Conservation (phyloP, 2,797 vertebrate genomes). For the Propithecus perrieri region DNA sequence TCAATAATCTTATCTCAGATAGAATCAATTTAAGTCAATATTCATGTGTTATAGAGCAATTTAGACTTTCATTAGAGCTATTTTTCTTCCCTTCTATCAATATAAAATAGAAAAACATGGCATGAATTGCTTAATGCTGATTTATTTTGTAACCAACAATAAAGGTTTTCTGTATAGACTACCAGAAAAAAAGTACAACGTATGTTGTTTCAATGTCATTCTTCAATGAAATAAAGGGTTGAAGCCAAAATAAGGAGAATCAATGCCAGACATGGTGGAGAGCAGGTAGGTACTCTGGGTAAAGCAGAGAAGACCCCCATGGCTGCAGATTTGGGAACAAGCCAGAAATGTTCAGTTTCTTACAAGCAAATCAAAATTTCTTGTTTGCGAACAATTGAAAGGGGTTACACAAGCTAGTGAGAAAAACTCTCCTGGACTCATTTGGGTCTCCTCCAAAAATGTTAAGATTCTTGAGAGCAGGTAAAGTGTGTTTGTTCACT, state of each 20-base stretch:
- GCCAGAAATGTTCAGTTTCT: background rate
- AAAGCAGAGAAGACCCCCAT: background rate
- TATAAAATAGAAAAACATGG: background rate
- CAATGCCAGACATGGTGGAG: background rate
- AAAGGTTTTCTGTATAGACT: background rate
- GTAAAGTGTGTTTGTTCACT: background rate
- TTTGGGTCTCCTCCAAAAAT: background rate
- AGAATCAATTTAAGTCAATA: background rate
- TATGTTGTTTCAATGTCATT: background rate
- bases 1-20: background rate
- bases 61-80: background rate
- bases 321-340: background rate
- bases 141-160: background rate
- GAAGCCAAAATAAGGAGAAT: background rate
- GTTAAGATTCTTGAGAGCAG: background rate
- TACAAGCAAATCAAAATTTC: background rate
- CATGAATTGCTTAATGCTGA: background rate
- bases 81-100: background rate
- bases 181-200: background rate
- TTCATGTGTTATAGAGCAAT: background rate
- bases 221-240: background rate
- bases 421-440: background rate
- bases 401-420: background rate
- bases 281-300: too few species aligned
- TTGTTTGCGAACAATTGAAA: background rate